Conservation (phyloP, 2,888 invertebrate genomes). For the Pilophorus perplexus region DNA sequence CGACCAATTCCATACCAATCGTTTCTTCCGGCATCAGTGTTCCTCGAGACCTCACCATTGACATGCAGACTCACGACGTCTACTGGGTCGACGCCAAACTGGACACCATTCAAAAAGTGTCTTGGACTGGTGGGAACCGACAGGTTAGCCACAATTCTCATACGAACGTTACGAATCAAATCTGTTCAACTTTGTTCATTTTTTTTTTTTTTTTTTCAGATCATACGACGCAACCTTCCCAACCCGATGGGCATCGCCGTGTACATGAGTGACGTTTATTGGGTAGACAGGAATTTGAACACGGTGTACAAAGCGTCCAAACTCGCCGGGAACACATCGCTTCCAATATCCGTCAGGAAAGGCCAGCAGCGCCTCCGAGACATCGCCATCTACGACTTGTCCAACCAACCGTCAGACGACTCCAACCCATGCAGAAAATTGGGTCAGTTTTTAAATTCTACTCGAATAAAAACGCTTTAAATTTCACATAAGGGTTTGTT, state of each 20-base stretch:
- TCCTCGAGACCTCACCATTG: slow-evolving; percentile 86
- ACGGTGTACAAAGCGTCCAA: slow-evolving; percentile 80
- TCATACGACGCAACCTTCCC: slow-evolving; percentile 82
- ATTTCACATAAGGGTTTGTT: too few species aligned
- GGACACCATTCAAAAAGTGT: slow-evolving; percentile 91
- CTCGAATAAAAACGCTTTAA: too few species aligned
- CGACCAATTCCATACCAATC: slow-evolving; percentile 78
- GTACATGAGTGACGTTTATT: slow-evolving; percentile 79
- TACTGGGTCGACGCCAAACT: slow-evolving; percentile 96
- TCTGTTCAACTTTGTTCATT: too few species aligned
- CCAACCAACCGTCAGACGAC: slow-evolving; percentile 81
- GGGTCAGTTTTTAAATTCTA: too few species aligned
- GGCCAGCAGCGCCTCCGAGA: slow-evolving; percentile 84
- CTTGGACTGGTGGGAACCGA: slow-evolving; percentile 74
- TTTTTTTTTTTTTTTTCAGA: slow-evolving; percentile 50
- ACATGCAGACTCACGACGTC: slow-evolving; percentile 89
- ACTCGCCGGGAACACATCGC: slow-evolving; percentile 66
- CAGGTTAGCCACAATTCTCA: slow-evolving; percentile 54
- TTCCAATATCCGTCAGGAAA: slow-evolving; percentile 71
- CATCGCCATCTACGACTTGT: slow-evolving; percentile 85
- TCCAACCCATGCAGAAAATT: slow-evolving; percentile 72
- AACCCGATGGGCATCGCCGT: slow-evolving; percentile 93
- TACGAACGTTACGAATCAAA: too few species aligned
- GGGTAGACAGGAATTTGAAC: slow-evolving; percentile 90
- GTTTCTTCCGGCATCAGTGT: slow-evolving; percentile 88